phyloP scores from a whole-genome alignment of 2,888 invertebrate species.

The Elegia similella region DNA sequence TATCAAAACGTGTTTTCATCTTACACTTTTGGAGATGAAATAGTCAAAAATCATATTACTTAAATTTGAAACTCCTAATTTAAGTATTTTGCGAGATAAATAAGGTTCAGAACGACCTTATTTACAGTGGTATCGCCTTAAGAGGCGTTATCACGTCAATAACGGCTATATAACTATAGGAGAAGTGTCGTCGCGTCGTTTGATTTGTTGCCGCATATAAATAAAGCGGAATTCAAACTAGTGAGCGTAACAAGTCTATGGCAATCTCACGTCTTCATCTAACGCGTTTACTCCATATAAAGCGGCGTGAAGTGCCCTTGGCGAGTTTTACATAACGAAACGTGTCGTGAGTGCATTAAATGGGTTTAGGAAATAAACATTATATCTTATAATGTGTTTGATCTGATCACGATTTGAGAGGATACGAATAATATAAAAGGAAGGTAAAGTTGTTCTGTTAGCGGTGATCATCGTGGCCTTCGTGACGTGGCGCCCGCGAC shows the following conservation, averaged over 20 bases:
- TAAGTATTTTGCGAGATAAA: too few species aligned
- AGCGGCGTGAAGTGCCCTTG: constrained; percentile 3
- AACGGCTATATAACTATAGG: too few species aligned
- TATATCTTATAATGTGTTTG: background rate
- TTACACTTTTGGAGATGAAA: too few species aligned
- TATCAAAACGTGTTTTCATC: too few species aligned
- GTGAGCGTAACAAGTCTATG: constrained; percentile 1
- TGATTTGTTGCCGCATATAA: background rate
- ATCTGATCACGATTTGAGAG: background rate
- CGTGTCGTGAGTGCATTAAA: background rate
- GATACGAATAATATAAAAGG: background rate
- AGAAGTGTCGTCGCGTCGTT: too few species aligned
- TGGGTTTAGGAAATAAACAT: background rate
- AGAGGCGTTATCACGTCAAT: too few species aligned
- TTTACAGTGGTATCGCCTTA: too few species aligned
- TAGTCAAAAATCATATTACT: too few species aligned
- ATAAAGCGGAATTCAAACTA: background rate
- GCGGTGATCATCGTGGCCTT: too few species aligned
- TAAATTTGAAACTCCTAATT: too few species aligned
- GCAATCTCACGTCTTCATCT: constrained; percentile 4
- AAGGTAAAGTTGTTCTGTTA: background rate
- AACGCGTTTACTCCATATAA: constrained; percentile 6
- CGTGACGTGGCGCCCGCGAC: too few species aligned
- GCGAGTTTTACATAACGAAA: background rate
- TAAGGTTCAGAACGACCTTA: too few species aligned